Conservation (phyloP, 2,113 vertebrate genomes). For the Rhinogobius similis region DNA sequence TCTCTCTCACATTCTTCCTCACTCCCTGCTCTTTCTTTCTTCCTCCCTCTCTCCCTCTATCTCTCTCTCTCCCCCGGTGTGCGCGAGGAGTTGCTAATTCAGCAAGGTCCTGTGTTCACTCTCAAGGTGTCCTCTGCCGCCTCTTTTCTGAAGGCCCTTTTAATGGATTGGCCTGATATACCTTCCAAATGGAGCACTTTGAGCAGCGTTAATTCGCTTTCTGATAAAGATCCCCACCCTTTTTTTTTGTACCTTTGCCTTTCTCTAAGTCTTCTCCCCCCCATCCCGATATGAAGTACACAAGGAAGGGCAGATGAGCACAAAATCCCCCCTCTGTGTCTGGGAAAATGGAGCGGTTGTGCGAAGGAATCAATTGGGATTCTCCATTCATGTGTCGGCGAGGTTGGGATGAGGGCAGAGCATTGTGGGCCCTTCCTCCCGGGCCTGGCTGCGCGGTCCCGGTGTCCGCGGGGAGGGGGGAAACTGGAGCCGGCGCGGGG, state of each 20-base stretch:
- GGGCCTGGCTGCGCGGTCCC: slow-evolving; percentile 81
- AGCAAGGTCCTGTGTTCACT: slow-evolving; percentile 99
- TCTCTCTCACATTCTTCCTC: slow-evolving; percentile 7
- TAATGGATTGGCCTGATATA: slow-evolving; percentile 99
- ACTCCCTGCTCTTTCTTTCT: background rate
- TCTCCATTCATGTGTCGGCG: slow-evolving; percentile 93
- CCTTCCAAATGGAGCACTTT: slow-evolving; percentile 99
- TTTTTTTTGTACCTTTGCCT: slow-evolving; percentile 86
- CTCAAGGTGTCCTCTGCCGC: slow-evolving; percentile 99
- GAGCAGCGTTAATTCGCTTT: slow-evolving; percentile 99
- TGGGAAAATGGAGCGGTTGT: slow-evolving; percentile 70
- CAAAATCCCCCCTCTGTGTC: slow-evolving; percentile 77
- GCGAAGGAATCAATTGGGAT: slow-evolving; percentile 97
- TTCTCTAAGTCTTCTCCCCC: slow-evolving; percentile 93
- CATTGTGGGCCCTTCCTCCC: slow-evolving; percentile 69
- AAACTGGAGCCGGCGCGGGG: slow-evolving; percentile 85
- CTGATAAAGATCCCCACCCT: slow-evolving; percentile 96
- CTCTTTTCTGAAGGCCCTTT: slow-evolving; percentile 91
- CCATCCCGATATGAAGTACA: slow-evolving; percentile 99
- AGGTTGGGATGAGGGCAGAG: slow-evolving; percentile 80
- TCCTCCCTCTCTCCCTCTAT: slow-evolving; percentile 23
- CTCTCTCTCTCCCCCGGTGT: slow-evolving; percentile 38
- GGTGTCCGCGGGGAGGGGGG: slow-evolving; percentile 84
- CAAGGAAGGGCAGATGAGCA: slow-evolving; percentile 98
- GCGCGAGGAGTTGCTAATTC: slow-evolving; percentile 92